phyloP scores from a whole-genome alignment of 1,140 invertebrate species.

The Portunus trituberculatus region DNA sequence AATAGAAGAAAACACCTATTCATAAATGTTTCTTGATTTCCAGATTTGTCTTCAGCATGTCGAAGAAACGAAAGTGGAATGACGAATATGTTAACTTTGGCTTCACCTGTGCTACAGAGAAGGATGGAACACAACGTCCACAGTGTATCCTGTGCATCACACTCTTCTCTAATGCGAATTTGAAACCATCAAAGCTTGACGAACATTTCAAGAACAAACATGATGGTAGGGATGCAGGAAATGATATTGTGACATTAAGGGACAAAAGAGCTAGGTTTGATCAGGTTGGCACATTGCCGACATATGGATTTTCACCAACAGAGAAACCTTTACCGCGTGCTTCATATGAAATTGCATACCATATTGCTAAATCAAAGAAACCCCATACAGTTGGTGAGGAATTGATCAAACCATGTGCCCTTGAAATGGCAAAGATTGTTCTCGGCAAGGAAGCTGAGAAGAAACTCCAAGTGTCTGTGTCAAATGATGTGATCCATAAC shows the following conservation, averaged over 20 bases:
- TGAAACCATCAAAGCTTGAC: conserved; percentile 48
- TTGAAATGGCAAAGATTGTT: conserved; percentile 39
- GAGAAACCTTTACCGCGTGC: background rate
- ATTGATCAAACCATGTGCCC: conserved; percentile 21
- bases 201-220: conserved; percentile 53
- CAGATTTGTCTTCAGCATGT: no score
- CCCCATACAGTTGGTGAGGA: conserved; percentile 36
- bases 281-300: background rate
- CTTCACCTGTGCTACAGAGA: conserved; percentile 51
- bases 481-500: conserved; percentile 52
- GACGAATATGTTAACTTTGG: conserved; percentile 37
- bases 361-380: background rate
- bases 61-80: no score
- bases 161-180: conserved; percentile 38
- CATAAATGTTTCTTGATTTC: conserved; percentile 4
- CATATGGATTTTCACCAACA: conserved; percentile 3
- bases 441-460: background rate
- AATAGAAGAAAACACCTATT: background rate
- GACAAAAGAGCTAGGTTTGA: conserved; percentile 56
- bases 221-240: conserved; percentile 36
- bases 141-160: conserved; percentile 28
- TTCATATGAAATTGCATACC: background rate
- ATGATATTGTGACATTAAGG: conserved; percentile 50
- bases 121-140: conserved; percentile 30
- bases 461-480: conserved; percentile 21